These are phyloP conservation scores for Plagiodera versicolora DNA, from an alignment of 2,888 invertebrate genomes.

Conservation along the genomic window DNA sequence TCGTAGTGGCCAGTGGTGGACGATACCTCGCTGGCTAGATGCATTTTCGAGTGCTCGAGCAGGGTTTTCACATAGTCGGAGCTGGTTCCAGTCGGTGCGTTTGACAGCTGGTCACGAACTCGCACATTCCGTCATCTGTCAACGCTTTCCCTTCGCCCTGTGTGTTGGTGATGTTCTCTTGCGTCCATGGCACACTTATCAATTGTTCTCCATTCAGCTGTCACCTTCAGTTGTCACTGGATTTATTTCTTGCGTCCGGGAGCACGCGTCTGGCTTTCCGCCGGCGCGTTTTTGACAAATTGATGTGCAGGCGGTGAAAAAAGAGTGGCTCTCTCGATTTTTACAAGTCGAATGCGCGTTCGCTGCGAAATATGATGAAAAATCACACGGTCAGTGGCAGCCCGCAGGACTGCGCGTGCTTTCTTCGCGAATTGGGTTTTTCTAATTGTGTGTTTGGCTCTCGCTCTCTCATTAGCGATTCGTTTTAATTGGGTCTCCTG, in stretches of 20 bases:
- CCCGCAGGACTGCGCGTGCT: constrained; percentile 50
- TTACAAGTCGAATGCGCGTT: constrained; percentile 38
- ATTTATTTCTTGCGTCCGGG: constrained; percentile 20
- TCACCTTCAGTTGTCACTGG: constrained; percentile 14
- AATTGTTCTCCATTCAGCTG: constrained; percentile 11
- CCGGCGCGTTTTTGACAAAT: constrained; percentile 32
- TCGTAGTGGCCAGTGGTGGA: constrained; percentile 63
- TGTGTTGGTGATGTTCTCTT: neutral
- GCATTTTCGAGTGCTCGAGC: constrained; percentile 60
- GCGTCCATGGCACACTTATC: constrained; percentile 2
- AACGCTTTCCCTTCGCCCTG: too few relatives aligned
- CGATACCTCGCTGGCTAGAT: constrained; percentile 78
- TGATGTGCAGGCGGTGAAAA: constrained; percentile 31
- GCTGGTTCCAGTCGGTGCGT: neutral
- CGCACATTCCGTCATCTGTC: neutral
- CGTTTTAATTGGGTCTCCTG: constrained; percentile 34
- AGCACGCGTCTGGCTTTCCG: constrained; percentile 27
- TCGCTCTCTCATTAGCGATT: constrained; percentile 37
- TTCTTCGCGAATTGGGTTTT: constrained; percentile 46
- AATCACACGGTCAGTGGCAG: constrained; percentile 50
- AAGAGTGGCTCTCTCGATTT: constrained; percentile 32
- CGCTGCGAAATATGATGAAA: constrained; percentile 49
- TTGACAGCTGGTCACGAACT: too few relatives aligned
- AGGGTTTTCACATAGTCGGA: neutral
- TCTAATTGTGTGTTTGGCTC: constrained; percentile 44